Evolutionary conservation across 1,140 invertebrate species (phyloP).

Genomic region (Anadara kagoshimensis): DNA sequence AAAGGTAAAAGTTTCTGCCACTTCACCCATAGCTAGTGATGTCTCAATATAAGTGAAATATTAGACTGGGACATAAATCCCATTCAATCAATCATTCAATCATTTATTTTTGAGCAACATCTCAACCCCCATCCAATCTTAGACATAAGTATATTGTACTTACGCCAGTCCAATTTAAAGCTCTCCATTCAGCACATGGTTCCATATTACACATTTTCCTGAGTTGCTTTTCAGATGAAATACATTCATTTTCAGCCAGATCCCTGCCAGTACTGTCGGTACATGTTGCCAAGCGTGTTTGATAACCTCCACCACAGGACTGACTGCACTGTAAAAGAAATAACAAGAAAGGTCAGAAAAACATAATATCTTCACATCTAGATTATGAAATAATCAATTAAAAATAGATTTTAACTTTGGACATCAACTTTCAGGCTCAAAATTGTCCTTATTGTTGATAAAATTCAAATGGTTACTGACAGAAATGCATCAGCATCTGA

Average conservation of each 20-base stretch:
- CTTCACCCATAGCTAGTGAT: too few species aligned
- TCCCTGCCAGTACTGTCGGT: slow-evolving; percentile 74
- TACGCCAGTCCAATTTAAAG: slow-evolving; percentile 72
- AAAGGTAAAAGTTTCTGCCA: too few species aligned
- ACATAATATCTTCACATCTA: too few species aligned
- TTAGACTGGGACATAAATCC: too few species aligned
- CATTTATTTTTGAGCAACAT: too few species aligned
- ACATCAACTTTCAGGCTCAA: not conserved
- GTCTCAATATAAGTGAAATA: too few species aligned
- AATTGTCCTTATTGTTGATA: not conserved
- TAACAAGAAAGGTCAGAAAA: too few species aligned
- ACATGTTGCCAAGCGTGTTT: slow-evolving; percentile 78
- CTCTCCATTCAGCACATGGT: slow-evolving; percentile 78
- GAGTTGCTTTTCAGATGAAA: slow-evolving; percentile 74
- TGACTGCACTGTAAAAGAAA: slow-evolving; percentile 81
- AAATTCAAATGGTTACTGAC: not conserved
- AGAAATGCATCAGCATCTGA: too few species aligned
- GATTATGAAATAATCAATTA: too few species aligned
- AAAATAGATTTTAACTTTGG: not conserved
- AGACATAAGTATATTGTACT: slow-evolving; percentile 15
- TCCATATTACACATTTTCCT: slow-evolving; percentile 78
- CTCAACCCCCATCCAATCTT: too few species aligned
- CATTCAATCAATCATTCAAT: too few species aligned
- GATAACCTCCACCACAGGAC: slow-evolving; percentile 81
- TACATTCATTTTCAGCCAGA: slow-evolving; percentile 77